Percentiles rank a stretch among this genome's conserved stretches.
Evolutionary conservation across 2,113 vertebrate species (phyloP).

Genomic region (Eulacestoma nigropectus): DNA sequence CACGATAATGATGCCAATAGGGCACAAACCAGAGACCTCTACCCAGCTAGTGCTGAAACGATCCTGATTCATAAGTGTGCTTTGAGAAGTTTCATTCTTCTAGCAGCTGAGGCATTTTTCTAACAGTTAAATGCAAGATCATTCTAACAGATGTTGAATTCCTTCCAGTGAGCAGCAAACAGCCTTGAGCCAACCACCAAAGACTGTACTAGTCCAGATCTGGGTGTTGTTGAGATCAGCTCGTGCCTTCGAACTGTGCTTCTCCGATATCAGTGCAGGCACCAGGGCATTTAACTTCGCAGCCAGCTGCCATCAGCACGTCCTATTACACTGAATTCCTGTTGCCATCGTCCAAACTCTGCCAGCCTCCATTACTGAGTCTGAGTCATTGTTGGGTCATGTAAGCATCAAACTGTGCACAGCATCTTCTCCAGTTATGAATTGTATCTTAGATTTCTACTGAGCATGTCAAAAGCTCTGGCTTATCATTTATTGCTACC

Average conservation of each 20-base stretch:
- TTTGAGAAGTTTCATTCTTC: conserved; percentile 34
- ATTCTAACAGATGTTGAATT: conserved; percentile 7
- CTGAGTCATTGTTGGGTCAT: background rate
- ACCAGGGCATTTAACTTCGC: background rate
- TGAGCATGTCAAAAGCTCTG: background rate
- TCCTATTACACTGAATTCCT: background rate
- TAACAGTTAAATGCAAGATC: background rate
- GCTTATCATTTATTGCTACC: background rate
- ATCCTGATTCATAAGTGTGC: background rate
- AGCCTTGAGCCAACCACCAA: background rate
- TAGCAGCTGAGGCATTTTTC: conserved; percentile 24
- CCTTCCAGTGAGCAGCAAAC: conserved; percentile 10
- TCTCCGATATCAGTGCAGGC: background rate
- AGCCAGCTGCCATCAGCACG: background rate
- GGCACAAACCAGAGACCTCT: conserved; percentile 6
- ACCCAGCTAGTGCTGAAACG: background rate
- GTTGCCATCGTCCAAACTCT: background rate
- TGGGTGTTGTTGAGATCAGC: background rate
- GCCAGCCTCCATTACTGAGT: background rate
- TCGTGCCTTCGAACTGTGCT: background rate
- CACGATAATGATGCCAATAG: conserved; percentile 13
- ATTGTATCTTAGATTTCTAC: background rate
- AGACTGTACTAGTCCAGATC: background rate
- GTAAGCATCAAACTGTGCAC: conserved; percentile 10
- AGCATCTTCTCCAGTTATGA: background rate